Percentiles rank a stretch among this genome's conserved stretches.
Evolutionary conservation across 2,888 invertebrate genomes (phyloP).

Genomic region (Lycaena phlaeas): DNA sequence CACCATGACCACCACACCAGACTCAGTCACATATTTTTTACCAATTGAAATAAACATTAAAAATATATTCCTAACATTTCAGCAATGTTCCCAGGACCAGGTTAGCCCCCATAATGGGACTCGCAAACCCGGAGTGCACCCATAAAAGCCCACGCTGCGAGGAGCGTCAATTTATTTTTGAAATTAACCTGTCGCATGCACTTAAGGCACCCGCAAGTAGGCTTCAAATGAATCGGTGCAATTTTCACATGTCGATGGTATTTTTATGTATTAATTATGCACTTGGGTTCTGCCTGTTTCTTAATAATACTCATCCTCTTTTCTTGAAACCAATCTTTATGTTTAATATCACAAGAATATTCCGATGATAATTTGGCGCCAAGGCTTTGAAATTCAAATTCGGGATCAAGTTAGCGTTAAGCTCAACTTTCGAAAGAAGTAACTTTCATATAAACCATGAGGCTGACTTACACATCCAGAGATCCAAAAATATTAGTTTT

Average conservation of each 20-base stretch:
- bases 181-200: slow-evolving; percentile 65
- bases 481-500: no score
- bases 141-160: slow-evolving; percentile 42
- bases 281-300: slow-evolving; percentile 15
- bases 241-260: slow-evolving; percentile 33
- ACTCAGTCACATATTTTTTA: no score
- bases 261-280: slow-evolving; percentile 31
- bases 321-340: slow-evolving; percentile 18
- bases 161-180: slow-evolving; percentile 60
- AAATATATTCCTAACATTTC: slow-evolving; percentile 51
- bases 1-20: no score
- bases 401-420: no score
- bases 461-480: no score
- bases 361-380: neutral
- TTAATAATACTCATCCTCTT: slow-evolving; percentile 17
- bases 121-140: slow-evolving; percentile 40
- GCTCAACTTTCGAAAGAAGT: no score
- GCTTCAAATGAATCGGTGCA: slow-evolving; percentile 37
- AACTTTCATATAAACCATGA: no score
- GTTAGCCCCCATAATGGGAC: slow-evolving; percentile 49
- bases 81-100: slow-evolving; percentile 40
- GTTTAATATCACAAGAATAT: slow-evolving; percentile 3
- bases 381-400: slow-evolving; percentile 1
- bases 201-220: slow-evolving; percentile 37
- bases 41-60: no score